Evolutionary conservation across 2,113 vertebrate genomes (phyloP), one percentile per base, ranked within the genome.

Genomic region (Nansenia antarctica): DNA sequence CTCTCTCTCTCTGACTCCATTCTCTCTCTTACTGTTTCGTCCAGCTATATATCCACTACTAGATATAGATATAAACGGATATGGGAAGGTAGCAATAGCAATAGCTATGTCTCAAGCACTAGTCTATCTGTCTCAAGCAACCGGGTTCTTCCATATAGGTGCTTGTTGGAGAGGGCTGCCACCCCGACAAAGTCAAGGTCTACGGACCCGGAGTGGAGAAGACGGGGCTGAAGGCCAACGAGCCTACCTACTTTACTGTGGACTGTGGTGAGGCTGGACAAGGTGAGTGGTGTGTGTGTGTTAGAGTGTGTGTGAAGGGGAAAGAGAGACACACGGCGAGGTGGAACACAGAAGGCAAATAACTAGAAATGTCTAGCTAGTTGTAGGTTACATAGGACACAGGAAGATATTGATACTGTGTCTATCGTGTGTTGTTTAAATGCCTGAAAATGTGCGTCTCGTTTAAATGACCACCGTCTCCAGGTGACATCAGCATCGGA

Each of bases 191-290:
- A 78, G 97, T 98, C 72, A 96, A 95, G 85, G 96, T 98, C 52
- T 96, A 96, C 0, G 97, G 96, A 35, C 96, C 96, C 0, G 97
- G 97, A 0, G 95, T 98, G 79, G 96, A 98, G 91, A 98, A 97
- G 90, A 97, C 94, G 0, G 96, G 96, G 0, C 92, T 98, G 65
- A 98, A 98, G 80, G 95, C 97, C 78, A 95, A 88, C 0, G 96
- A 98, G 64, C 97, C 97, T 9, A 98, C 97, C 5, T 98, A 98
- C 89, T 98, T 98, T 91, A 98, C 96, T 0, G 97, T 98, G 67
- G 97, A 98, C 90, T 98, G 97, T 86, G 84, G 93, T 0, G 93
- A 98, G 70, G 97, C 97, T 0, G 97, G 97, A 15, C 95, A 97
- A 90, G 97, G 97, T 98, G 65, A 76, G n/a, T n/a, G n/a, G n/a